phyloP scores from a whole-genome alignment of 2,797 vertebrate genomes.

The Chelmon rostratus region DNA sequence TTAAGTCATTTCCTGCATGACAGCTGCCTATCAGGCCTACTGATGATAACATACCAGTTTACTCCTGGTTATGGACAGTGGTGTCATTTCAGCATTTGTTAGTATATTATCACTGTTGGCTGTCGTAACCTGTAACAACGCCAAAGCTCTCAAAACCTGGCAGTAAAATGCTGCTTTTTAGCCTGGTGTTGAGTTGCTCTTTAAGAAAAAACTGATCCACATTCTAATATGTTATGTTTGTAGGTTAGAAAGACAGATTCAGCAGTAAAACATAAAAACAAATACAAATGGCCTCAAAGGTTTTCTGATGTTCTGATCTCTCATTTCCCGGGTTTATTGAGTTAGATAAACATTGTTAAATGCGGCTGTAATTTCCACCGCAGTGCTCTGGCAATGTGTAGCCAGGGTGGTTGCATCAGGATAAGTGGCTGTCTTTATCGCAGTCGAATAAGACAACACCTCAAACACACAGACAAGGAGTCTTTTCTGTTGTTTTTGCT shows the following conservation, averaged over 20 bases:
- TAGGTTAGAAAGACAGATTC: not conserved
- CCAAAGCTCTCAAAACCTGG: not conserved
- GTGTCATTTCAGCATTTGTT: not conserved
- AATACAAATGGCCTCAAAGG: not conserved
- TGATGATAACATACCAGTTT: not conserved
- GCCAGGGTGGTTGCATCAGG: not conserved
- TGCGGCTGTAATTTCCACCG: not conserved
- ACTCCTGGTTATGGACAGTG: not conserved
- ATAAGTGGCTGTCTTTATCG: conserved; percentile 9
- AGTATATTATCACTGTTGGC: no score
- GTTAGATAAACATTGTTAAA: not conserved
- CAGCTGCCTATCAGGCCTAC: not conserved
- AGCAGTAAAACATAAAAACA: not conserved
- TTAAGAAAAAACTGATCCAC: not conserved
- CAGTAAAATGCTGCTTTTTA: not conserved
- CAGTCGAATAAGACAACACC: not conserved
- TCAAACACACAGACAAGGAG: not conserved
- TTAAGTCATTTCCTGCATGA: not conserved
- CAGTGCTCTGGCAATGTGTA: not conserved
- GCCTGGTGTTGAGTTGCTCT: not conserved
- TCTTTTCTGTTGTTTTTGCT: not conserved
- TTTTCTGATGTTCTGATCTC: not conserved
- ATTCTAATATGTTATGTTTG: not conserved
- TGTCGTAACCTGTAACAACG: not conserved
- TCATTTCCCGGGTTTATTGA: not conserved